These are phyloP conservation scores for Centruroides sculpturatus DNA, from an alignment of 1,140 invertebrate species.

Conservation along the genomic window DNA sequence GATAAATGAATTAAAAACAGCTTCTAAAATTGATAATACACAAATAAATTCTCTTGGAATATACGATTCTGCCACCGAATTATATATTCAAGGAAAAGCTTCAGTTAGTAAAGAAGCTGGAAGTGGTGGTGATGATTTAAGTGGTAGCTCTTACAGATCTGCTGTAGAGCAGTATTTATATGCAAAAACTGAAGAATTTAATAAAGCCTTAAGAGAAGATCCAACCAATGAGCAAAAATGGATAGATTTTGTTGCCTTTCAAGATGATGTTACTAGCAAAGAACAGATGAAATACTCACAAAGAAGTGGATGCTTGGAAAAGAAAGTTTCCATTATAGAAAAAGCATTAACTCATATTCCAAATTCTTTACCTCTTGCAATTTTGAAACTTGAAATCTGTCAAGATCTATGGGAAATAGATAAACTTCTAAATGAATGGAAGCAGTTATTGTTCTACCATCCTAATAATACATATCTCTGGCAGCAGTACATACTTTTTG, in stretches of 20 bases:
- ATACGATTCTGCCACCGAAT: no score
- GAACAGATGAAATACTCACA: conserved; percentile 11
- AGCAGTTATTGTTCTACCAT: conserved; percentile 31
- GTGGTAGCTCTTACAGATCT: neutral
- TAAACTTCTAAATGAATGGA: conserved; percentile 29
- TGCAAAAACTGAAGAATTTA: conserved; percentile 26
- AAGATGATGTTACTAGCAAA: conserved; percentile 21
- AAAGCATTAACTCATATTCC: conserved; percentile 34
- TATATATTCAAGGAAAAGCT: no score
- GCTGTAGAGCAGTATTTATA: neutral
- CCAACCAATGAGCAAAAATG: conserved; percentile 29
- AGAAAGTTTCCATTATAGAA: conserved; percentile 33
- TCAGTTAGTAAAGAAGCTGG: neutral
- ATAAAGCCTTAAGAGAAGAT: conserved; percentile 26
- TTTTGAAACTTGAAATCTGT: conserved; percentile 28
- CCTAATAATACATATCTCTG: conserved; percentile 30
- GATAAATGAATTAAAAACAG: neutral
- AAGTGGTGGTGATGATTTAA: neutral
- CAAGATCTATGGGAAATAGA: conserved; percentile 26
- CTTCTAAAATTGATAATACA: no score
- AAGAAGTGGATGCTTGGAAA: conserved; percentile 26
- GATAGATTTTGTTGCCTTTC: conserved; percentile 36
- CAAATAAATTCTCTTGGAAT: no score
- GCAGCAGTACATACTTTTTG: conserved; percentile 29
- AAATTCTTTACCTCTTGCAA: conserved; percentile 25